A percentile compares a stretch with the other conserved stretches of the same genome.
Conservation (phyloP, 2,888 invertebrate species). For the Andrena fulva region DNA sequence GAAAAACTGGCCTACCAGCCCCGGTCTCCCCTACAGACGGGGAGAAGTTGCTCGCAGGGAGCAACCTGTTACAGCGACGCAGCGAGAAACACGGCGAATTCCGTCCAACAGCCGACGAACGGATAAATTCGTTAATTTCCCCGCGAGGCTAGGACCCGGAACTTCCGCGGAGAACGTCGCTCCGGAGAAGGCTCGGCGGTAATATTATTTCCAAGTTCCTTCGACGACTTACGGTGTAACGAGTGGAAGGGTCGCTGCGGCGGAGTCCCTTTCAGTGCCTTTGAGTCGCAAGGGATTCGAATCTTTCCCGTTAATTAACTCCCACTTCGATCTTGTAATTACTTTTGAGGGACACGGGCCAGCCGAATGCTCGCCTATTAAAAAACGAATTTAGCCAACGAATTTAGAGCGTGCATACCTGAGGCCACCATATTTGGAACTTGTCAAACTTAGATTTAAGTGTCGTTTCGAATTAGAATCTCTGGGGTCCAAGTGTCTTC, state of each 20-base stretch:
- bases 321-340: constrained; percentile 14
- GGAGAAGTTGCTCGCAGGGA: constrained; percentile 10
- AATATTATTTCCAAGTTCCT: constrained; percentile 42
- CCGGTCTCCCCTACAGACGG: no score
- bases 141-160: constrained; percentile 21
- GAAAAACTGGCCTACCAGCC: no score
- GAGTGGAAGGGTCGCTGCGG: neutral
- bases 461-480: no score
- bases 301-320: constrained; percentile 30
- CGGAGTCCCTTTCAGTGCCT: constrained; percentile 23
- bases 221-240: constrained; percentile 16
- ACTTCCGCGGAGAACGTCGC: constrained; percentile 16
- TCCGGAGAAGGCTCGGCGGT: constrained; percentile 12
- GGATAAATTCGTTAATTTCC: constrained; percentile 64
- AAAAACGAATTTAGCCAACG: neutral
- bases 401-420: no score
- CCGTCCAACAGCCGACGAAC: constrained; percentile 32
- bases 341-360: neutral
- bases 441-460: no score
- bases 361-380: neutral
- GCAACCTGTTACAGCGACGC: constrained; percentile 61
- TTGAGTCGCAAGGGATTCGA: constrained; percentile 26
- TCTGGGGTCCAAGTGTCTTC: no score
- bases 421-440: no score
- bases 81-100: constrained; percentile 38